phyloP scores from a whole-genome alignment of 2,113 vertebrate species.

The Callipepla squamata region DNA sequence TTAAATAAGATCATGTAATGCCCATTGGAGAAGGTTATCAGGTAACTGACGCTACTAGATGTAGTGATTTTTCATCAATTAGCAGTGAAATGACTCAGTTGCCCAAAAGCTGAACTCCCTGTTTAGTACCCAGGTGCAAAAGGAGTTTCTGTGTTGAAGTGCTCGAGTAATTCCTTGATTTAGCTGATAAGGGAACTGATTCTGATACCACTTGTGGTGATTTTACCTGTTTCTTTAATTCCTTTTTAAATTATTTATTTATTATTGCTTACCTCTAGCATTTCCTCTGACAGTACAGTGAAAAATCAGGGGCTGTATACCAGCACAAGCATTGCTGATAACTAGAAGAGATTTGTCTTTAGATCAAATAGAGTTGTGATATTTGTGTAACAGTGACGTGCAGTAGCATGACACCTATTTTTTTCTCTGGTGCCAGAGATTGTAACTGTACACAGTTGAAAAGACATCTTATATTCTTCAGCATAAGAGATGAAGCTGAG shows the following conservation, averaged over 20 bases:
- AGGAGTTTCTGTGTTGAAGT: neutral
- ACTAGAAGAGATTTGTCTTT: neutral
- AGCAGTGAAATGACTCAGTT: neutral
- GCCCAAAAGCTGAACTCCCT: neutral
- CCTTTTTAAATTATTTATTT: neutral
- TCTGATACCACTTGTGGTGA: neutral
- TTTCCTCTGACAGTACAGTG: neutral
- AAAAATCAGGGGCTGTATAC: neutral
- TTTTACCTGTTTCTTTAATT: neutral
- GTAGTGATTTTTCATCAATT: neutral
- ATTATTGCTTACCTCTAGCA: neutral
- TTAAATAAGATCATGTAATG: neutral
- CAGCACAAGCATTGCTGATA: neutral
- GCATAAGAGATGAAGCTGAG: too few relatives aligned
- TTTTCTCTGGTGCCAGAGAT: neutral
- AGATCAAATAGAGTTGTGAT: neutral
- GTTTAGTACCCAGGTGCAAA: neutral
- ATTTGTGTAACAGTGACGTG: neutral
- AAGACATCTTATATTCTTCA: neutral
- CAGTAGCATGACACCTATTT: neutral
- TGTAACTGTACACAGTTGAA: neutral
- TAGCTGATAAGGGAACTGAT: neutral
- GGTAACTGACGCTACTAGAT: neutral
- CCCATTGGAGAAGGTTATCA: neutral
- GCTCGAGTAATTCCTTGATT: neutral